These are phyloP conservation scores for Pterostichus niger DNA, from an alignment of 2,888 invertebrate species.

Conservation along the genomic window DNA sequence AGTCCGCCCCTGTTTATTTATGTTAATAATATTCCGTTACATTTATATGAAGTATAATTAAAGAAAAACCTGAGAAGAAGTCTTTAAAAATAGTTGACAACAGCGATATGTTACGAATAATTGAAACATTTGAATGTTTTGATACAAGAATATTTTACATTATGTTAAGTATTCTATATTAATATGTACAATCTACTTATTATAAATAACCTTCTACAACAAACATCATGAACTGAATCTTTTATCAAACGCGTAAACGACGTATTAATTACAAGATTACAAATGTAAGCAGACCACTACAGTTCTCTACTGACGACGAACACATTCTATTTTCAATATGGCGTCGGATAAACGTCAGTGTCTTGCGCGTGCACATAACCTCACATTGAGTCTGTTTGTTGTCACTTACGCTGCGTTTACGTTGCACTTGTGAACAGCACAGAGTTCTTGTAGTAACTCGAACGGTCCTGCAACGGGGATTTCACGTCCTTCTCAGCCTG, in stretches of 20 bases:
- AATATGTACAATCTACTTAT: slow-evolving; percentile 24
- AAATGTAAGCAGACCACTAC: slow-evolving; percentile 45
- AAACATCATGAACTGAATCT: slow-evolving; percentile 29
- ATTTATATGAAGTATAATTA: too few species aligned
- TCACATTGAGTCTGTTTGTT: slow-evolving; percentile 19
- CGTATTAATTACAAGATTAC: slow-evolving; percentile 42
- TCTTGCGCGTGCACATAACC: background rate
- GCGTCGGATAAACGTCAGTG: slow-evolving; percentile 27
- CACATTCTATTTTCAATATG: slow-evolving; percentile 51
- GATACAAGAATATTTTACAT: slow-evolving; percentile 44
- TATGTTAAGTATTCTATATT: background rate
- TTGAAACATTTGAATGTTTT: background rate
- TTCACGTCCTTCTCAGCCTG: slow-evolving; percentile 90
- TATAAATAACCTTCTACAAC: slow-evolving; percentile 24
- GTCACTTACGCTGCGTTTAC: slow-evolving; percentile 73
- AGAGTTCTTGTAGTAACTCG: slow-evolving; percentile 93
- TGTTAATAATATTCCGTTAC: too few species aligned
- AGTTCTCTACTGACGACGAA: slow-evolving; percentile 45
- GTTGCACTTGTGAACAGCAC: slow-evolving; percentile 94
- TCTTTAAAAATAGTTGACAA: slow-evolving; percentile 8
- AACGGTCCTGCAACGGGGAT: slow-evolving; percentile 90
- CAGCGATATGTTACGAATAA: slow-evolving; percentile 39
- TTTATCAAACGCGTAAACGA: background rate
- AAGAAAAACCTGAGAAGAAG: background rate
- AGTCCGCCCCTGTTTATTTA: too few species aligned